These are phyloP conservation scores for Noctua janthina DNA, from an alignment of 2,888 invertebrate genomes.

Conservation along the genomic window DNA sequence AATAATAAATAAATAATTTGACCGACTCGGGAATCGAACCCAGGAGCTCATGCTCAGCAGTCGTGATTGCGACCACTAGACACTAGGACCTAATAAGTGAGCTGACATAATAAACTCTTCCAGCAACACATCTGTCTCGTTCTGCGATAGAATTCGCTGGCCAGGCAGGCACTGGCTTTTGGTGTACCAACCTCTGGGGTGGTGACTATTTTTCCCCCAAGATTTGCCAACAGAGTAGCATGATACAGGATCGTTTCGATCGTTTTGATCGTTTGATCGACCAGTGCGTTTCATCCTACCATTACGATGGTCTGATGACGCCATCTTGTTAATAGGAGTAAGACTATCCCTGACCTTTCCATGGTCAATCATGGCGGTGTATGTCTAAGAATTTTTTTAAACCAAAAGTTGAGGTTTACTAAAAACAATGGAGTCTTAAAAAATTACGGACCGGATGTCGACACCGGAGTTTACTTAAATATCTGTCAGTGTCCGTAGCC, in stretches of 20 bases:
- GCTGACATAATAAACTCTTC: background rate
- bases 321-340: background rate
- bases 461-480: background rate
- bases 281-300: background rate
- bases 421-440: too few relatives aligned
- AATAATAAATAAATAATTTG: too few relatives aligned
- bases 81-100: background rate
- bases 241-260: background rate
- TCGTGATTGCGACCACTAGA: too few relatives aligned
- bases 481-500: background rate
- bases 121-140: background rate
- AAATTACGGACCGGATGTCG: too few relatives aligned
- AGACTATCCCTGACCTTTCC: too few relatives aligned
- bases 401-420: background rate
- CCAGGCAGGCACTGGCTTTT: background rate
- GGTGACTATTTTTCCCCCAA: background rate
- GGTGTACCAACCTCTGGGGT: background rate
- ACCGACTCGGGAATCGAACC: too few relatives aligned
- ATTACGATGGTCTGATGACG: background rate
- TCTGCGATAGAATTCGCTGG: background rate
- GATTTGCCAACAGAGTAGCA: background rate
- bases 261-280: too few relatives aligned
- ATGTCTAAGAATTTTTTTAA: background rate
- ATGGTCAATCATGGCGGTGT: background rate
- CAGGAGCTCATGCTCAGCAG: too few relatives aligned